A percentile compares a stretch with the other conserved stretches of the same genome.
phyloP scores from a whole-genome alignment of 2,888 invertebrate species.

The Cacoxenus indagator region DNA sequence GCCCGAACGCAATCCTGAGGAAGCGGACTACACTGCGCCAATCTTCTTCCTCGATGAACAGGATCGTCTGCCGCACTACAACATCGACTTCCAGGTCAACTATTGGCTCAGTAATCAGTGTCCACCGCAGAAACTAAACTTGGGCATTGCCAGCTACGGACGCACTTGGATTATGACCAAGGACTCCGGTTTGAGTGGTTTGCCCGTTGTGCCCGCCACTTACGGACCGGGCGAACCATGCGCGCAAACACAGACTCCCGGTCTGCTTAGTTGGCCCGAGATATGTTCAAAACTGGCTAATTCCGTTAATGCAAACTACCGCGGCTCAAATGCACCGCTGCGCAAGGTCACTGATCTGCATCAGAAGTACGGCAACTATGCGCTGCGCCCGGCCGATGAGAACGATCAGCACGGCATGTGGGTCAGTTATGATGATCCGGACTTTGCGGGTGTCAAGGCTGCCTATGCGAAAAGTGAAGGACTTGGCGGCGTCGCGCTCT shows the following conservation, averaged over 20 bases:
- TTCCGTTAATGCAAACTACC: conserved; percentile 74
- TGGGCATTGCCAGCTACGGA: conserved; percentile 81
- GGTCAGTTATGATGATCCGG: conserved; percentile 87
- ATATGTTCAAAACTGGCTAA: conserved; percentile 81
- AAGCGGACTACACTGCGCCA: conserved; percentile 83
- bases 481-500: conserved; percentile 82
- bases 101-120: conserved; percentile 75
- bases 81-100: conserved; percentile 77
- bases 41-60: conserved; percentile 81
- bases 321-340: conserved; percentile 76
- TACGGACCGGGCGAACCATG: conserved; percentile 81
- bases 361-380: conserved; percentile 84
- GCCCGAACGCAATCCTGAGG: conserved; percentile 81
- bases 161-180: conserved; percentile 83
- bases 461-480: conserved; percentile 79
- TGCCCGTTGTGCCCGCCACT: conserved; percentile 78
- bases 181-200: conserved; percentile 81
- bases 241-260: conserved; percentile 78
- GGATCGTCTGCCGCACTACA: conserved; percentile 74
- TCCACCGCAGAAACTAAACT: conserved; percentile 78
- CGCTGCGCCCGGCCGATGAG: conserved; percentile 78
- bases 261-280: conserved; percentile 84
- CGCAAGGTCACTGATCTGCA: conserved; percentile 84
- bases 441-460: conserved; percentile 84
- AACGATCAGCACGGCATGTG: conserved; percentile 80